Evolutionary conservation across 1,140 invertebrate genomes (phyloP), one percentile per base, ranked within the genome.

Genomic region (Chrysopa pallens): DNA sequence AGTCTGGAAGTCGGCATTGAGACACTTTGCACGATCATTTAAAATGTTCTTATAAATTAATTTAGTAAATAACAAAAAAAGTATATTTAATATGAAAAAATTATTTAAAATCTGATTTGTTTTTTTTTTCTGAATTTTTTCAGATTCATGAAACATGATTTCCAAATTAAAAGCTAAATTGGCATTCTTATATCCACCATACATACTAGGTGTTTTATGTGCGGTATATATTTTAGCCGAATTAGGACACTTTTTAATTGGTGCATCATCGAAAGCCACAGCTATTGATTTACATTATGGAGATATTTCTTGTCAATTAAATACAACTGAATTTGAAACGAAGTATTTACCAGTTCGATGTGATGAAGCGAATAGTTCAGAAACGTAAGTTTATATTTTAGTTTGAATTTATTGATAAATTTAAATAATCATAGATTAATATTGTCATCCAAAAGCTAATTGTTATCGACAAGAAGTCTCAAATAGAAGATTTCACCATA

Each of bases 241-340:
- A 60, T 61, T 90, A 40, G 84, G 84, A 6, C 86, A 89, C 62
- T 89, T 85, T 62, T 62, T 90, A 42, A 87, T 89, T 49, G 86
- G 85, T 64, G 82, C 85, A 1, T 87, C 84, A 15, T 86, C 81
- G 38, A 85, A 87, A 58, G 78, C 78, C 44, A 84, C 82, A 14
- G 83, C 84, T 5, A 73, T 74, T 28, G 84, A 87, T 56, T 61
- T 93, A 36, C 78, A 89, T 50, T 94, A 87, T 52, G 88, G 89
- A 5, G 88, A 94, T 61, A 78, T 81, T 53, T 72, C 79, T 6
- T 94, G 88, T 55, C 77, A 88, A 64, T 63, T 83, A 23, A 87
- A 87, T 56, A 67, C 66, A 4, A 72, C 75, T 1, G 59, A 67
- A 13, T 63, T 68, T 50, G 53, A 59, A 42, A 40, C 69, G 48